Evolutionary conservation across 1,140 invertebrate species (phyloP).

Genomic region (Caerostris darwini): DNA sequence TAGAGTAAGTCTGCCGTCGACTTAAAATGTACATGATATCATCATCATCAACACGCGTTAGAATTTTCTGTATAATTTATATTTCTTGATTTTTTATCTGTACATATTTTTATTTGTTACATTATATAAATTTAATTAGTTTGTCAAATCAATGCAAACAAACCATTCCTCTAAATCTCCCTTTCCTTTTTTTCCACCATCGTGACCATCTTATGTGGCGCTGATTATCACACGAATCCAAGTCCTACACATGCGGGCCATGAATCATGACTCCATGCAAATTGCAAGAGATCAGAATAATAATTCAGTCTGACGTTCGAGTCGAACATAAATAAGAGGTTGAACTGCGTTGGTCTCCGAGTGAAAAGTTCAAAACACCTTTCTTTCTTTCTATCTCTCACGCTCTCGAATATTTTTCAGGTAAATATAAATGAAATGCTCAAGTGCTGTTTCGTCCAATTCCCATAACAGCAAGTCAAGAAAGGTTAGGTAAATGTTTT

Average conservation of each 20-base stretch:
- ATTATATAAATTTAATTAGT: too few species aligned
- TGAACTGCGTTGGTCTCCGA: not conserved
- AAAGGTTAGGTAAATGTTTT: not conserved
- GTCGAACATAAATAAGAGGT: not conserved
- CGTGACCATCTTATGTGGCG: not conserved
- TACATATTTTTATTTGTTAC: too few species aligned
- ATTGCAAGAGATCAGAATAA: not conserved
- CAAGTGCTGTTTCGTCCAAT: not conserved
- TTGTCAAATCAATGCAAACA: not conserved
- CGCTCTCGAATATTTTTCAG: not conserved
- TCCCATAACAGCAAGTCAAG: not conserved
- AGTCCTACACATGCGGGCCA: not conserved
- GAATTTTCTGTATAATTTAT: too few species aligned
- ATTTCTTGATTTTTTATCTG: too few species aligned
- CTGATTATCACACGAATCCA: not conserved
- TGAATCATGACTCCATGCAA: constrained; percentile 10
- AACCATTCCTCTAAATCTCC: not conserved
- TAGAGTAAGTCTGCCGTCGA: too few species aligned
- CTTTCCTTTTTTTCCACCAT: not conserved
- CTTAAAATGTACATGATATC: too few species aligned
- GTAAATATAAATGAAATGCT: not conserved
- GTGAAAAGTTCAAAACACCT: not conserved
- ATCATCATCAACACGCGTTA: too few species aligned
- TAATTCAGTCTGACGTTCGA: not conserved
- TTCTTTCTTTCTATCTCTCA: not conserved